Base-by-base conservation (phyloP, 2,888 invertebrate species). In the Apoda limacodes region DNA sequence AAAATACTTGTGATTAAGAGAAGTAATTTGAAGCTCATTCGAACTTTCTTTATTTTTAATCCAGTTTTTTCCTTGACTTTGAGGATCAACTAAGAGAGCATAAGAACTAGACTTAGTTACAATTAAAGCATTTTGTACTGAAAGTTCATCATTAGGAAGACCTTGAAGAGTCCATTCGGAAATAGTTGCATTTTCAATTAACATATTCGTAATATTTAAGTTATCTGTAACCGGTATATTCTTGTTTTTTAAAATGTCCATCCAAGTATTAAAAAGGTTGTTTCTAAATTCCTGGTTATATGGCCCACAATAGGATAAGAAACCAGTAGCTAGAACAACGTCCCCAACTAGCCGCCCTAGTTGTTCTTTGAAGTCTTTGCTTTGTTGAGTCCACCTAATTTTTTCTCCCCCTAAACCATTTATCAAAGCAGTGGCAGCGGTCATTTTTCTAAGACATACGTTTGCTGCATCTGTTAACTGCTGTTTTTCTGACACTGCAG, bases 11-110 rank as follows among this genome's bases (percentile, higher is more conserved):
- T 98, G 97, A 70, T 97, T 95, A 30, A 98, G 70, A 0, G 95
- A 93, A 0, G 97, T 97, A 9, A 97, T 92, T 83, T 96, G 93
- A 19, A 98, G 68, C 53, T 95, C 95, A 62, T 96, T 96, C 22
- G 87, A 75, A 13, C 86, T 84, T 66, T 98, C 97, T 61, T 94
- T 95, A 55, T 92, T 93, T 64, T 95, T 97, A 30, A 98, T 95
- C 98, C 98, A 98, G 75, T 93, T 89, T 66, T 97, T 98, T 9
- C 97, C 98, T 74, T 98, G 98, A 48, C 90, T 95, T 69, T 98
- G 98, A 0, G 98, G 98, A 78, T 98, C 98, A 5, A 98, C 90
- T 13, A 98, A 70, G 15, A 98, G 81, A 1, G 98, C 96, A 75
- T 94, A 98, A 2, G 96, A 93, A 39, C 95, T 89, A 0, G 97